Percentiles rank a stretch among this genome's conserved stretches.
These are phyloP conservation scores for Chaenogobius annularis DNA, from an alignment of 2,113 vertebrate species.

Conservation along the genomic window DNA sequence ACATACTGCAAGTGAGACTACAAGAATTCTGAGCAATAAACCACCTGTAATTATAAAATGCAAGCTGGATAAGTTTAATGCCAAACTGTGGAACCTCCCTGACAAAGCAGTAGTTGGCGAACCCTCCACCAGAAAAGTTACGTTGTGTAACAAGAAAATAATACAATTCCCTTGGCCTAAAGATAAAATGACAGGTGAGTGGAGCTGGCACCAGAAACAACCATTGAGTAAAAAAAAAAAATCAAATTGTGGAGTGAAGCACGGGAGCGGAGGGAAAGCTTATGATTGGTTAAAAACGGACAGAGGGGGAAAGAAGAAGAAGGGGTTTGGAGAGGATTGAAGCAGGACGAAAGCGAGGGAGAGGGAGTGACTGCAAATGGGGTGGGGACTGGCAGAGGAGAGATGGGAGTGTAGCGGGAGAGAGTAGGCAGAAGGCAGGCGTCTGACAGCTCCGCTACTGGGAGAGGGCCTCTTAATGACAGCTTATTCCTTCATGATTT, in stretches of 20 bases:
- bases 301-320: conserved; percentile 39
- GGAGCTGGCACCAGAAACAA: conserved; percentile 56
- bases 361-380: conserved; percentile 72
- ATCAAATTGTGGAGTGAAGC: conserved; percentile 29
- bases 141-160: conserved; percentile 27
- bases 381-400: conserved; percentile 69
- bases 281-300: conserved; percentile 60
- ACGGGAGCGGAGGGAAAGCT: conserved; percentile 28
- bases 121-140: too few species aligned
- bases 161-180: conserved; percentile 55
- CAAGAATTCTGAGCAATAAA: too few species aligned
- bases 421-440: conserved; percentile 82
- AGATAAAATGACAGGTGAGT: conserved; percentile 71
- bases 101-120: too few species aligned
- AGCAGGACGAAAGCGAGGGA: conserved; percentile 56
- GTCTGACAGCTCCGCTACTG: conserved; percentile 90
- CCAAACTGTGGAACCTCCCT: too few species aligned
- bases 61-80: too few species aligned
- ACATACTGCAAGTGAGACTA: too few species aligned
- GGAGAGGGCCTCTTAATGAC: conserved; percentile 90
- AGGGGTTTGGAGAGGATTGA: conserved; percentile 50
- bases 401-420: conserved; percentile 62
- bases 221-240: conserved; percentile 43
- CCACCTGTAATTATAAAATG: too few species aligned
- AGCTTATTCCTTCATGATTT: conserved; percentile 98